A percentile compares a stretch with the other conserved stretches of the same genome.
These are phyloP conservation scores for Scomber scombrus DNA, from an alignment of 2,113 vertebrate genomes.

Conservation along the genomic window DNA sequence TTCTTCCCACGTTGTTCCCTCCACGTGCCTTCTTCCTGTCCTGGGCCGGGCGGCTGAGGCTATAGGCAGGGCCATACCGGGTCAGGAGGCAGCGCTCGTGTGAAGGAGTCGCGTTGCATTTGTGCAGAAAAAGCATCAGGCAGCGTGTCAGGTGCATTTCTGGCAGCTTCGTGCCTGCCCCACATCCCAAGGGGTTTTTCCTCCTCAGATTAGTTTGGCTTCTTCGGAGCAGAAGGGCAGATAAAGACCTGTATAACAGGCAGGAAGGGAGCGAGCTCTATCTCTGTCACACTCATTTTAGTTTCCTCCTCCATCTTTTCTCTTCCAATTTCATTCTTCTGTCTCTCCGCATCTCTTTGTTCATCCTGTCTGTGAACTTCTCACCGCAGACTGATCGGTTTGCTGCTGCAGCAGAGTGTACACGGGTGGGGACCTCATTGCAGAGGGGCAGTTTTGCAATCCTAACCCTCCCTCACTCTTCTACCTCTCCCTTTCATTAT, in stretches of 20 bases:
- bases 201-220: constrained; percentile 44
- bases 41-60: not conserved
- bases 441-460: constrained; percentile 20
- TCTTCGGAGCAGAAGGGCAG: constrained; percentile 20
- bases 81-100: constrained; percentile 55
- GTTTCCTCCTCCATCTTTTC: constrained; percentile 11
- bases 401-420: constrained; percentile 60
- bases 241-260: constrained; percentile 14
- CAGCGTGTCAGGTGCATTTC: constrained; percentile 16
- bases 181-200: constrained; percentile 5
- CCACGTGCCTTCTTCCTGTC: constrained; percentile 25
- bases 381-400: constrained; percentile 59
- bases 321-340: constrained; percentile 9
- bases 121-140: constrained; percentile 41
- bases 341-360: constrained; percentile 19
- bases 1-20: not conserved
- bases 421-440: constrained; percentile 51
- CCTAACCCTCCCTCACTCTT: not conserved
- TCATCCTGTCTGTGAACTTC: not conserved
- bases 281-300: constrained; percentile 29
- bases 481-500: not conserved
- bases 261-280: not conserved
- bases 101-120: constrained; percentile 64
- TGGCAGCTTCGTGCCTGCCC: constrained; percentile 14
- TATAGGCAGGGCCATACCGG: constrained; percentile 56